phyloP scores from a whole-genome alignment of 2,113 vertebrate species.

The Pseudopipra pipra region DNA sequence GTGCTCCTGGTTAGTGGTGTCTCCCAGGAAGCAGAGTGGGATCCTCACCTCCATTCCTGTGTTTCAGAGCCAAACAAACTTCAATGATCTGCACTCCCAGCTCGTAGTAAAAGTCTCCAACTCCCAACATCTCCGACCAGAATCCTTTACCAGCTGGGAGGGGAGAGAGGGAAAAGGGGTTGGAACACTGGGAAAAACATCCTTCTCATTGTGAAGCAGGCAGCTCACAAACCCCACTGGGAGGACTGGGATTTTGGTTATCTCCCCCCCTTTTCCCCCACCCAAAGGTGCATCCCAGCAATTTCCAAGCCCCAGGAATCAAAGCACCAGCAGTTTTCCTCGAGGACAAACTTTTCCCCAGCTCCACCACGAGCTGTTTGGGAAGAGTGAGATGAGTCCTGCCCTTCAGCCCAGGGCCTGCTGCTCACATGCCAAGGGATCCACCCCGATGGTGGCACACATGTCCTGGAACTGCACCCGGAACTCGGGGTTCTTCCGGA shows the following conservation, averaged over 20 bases:
- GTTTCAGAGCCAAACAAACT: slow-evolving; percentile 93
- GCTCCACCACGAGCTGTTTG: neutral
- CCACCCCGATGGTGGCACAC: slow-evolving; percentile 96
- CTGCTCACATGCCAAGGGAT: slow-evolving; percentile 91
- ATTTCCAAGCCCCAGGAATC: neutral
- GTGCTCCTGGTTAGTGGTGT: neutral
- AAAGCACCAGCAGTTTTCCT: neutral
- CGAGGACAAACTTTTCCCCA: neutral
- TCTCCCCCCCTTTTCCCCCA: too few relatives aligned
- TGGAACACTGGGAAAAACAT: rapidly evolving
- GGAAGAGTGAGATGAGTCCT: neutral
- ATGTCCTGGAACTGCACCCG: slow-evolving; percentile 97
- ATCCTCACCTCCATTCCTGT: slow-evolving; percentile 92
- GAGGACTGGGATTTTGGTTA: neutral
- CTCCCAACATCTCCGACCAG: slow-evolving; percentile 97
- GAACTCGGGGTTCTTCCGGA: slow-evolving; percentile 88
- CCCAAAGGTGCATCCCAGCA: neutral
- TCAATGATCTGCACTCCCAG: slow-evolving; percentile 95
- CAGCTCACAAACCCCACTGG: neutral
- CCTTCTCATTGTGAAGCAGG: neutral
- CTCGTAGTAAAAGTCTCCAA: slow-evolving; percentile 97
- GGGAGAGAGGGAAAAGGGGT: neutral
- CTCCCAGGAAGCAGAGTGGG: neutral
- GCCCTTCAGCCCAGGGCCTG: neutral
- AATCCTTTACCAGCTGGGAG: slow-evolving; percentile 93